Conservation (phyloP, 2,888 invertebrate genomes). For the Lithosia quadra region DNA sequence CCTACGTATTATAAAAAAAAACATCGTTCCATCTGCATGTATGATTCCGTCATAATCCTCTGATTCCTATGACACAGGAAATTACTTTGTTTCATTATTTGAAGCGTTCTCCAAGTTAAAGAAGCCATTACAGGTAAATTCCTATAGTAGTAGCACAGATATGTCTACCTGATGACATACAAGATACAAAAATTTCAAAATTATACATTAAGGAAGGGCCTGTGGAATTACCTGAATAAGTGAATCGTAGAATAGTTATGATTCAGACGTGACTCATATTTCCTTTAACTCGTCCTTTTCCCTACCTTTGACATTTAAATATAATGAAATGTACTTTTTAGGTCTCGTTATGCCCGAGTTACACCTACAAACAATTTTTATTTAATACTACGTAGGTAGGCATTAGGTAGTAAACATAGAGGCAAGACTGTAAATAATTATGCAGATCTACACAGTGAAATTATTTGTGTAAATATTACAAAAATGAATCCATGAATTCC, state of each 20-base stretch:
- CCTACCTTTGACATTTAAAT: conserved; percentile 43
- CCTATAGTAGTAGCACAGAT: conserved; percentile 18
- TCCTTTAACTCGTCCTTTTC: conserved; percentile 30
- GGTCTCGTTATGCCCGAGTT: conserved; percentile 33
- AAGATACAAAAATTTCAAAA: conserved; percentile 23
- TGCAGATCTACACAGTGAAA: conserved; percentile 9
- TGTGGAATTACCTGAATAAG: conserved; percentile 26
- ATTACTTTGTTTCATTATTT: neutral
- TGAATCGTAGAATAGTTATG: conserved; percentile 33
- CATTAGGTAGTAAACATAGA: too few relatives aligned
- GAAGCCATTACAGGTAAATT: conserved; percentile 13
- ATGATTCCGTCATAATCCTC: neutral
- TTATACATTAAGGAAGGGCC: conserved; percentile 33
- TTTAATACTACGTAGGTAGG: too few relatives aligned
- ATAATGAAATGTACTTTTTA: conserved; percentile 31
- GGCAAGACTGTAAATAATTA: conserved; percentile 33
- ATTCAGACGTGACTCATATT: conserved; percentile 43
- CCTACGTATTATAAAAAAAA: too few relatives aligned
- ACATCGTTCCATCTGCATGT: conserved; percentile 1
- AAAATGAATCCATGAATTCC: neutral
- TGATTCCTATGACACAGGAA: neutral
- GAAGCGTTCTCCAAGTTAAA: neutral
- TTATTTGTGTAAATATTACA: neutral
- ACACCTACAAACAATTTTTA: conserved; percentile 39
- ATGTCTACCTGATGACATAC: conserved; percentile 7